Evolutionary conservation across 2,113 vertebrate genomes (phyloP).

Genomic region (Atrichornis clamosus): DNA sequence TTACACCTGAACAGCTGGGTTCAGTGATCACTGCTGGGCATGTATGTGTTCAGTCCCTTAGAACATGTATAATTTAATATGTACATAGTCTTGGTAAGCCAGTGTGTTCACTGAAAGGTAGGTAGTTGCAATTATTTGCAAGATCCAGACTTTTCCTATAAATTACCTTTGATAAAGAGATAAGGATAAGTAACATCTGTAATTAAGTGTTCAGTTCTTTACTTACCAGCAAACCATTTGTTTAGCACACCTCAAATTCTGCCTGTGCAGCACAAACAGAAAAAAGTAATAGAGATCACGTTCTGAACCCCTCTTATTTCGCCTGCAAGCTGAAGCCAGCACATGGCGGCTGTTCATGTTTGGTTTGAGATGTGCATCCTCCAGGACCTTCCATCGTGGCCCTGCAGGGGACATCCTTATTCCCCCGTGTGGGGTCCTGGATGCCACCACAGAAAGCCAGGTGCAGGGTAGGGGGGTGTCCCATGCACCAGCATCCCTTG

Average conservation of each 20-base stretch:
- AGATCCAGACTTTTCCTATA: not conserved
- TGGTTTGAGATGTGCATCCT: no score
- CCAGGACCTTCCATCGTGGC: fast-evolving
- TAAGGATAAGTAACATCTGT: not conserved
- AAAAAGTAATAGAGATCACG: no score
- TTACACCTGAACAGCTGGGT: not conserved
- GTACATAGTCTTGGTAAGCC: not conserved
- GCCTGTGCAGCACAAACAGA: not conserved
- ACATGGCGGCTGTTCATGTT: fast-evolving
- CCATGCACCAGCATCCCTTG: fast-evolving
- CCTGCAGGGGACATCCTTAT: fast-evolving
- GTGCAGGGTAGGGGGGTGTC: not conserved
- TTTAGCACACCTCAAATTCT: not conserved
- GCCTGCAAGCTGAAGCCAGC: not conserved
- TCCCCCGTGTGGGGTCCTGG: not conserved
- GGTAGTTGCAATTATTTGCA: not conserved
- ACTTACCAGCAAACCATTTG: not conserved
- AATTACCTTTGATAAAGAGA: not conserved
- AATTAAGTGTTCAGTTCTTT: not conserved
- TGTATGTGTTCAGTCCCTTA: not conserved
- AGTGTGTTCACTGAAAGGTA: not conserved
- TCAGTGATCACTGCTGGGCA: not conserved
- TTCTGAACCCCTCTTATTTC: not conserved
- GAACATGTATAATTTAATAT: not conserved
- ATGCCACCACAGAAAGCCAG: not conserved